Evolutionary conservation across 2,113 vertebrate species (phyloP).

Genomic region (Gopherus flavomarginatus): DNA sequence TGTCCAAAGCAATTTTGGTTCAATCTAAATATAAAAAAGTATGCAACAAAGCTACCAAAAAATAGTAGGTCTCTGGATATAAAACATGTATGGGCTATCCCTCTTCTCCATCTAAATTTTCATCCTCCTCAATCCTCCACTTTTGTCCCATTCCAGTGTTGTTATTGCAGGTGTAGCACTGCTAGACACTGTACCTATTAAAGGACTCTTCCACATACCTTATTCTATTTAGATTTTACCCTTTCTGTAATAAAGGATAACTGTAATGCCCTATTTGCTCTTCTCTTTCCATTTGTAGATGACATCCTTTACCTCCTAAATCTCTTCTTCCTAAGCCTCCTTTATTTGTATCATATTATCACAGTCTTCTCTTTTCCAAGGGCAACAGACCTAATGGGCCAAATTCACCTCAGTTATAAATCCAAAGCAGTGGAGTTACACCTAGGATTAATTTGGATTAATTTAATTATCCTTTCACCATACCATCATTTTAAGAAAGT

Average conservation of each 20-base stretch:
- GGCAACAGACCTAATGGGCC: conserved; percentile 8
- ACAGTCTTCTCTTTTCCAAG: neutral
- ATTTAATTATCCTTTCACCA: conserved; percentile 45
- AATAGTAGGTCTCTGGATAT: neutral
- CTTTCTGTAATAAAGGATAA: conserved; percentile 10
- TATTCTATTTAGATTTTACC: neutral
- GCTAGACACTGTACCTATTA: neutral
- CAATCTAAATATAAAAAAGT: neutral
- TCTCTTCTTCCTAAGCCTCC: conserved; percentile 1
- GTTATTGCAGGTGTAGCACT: neutral
- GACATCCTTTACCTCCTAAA: neutral
- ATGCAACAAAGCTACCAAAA: neutral
- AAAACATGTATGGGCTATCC: neutral
- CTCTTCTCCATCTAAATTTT: neutral
- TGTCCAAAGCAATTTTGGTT: neutral
- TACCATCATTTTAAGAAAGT: conserved; percentile 43
- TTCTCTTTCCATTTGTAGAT: conserved; percentile 26
- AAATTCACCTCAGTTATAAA: conserved; percentile 38
- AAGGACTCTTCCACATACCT: neutral
- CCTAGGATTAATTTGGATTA: conserved; percentile 37
- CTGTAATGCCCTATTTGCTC: neutral
- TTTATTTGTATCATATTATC: neutral
- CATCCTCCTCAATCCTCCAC: neutral
- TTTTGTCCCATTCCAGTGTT: neutral
- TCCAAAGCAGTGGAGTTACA: conserved; percentile 33